Base-by-base conservation (phyloP, 2,888 invertebrate species). In the Lithophane ornitopus region DNA sequence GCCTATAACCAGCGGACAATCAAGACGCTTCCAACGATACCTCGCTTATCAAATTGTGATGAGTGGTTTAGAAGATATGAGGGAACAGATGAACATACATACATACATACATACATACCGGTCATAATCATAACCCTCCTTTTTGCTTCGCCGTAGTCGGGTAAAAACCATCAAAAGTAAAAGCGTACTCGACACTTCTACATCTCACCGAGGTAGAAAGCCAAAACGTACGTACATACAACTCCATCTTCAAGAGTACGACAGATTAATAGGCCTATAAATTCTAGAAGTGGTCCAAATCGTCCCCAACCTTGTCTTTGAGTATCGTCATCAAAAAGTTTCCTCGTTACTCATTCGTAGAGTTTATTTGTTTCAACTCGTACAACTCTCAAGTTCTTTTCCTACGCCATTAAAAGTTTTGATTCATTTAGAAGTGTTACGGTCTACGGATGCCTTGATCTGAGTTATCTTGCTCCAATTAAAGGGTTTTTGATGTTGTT, bases 341-440 rank as follows among this genome's bases (percentile, higher is more conserved):
- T 69, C 71, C 82, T 87, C 88, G 88, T 90, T 88, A 86, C 86
- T 87, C 88, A 88, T 88, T 86, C 85, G 72, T 67, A 77, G 82
- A 90, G 87, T 91, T 91, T 91, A 91, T 91, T 92, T 91, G 90
- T 91, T 89, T 88, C 90, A 80, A 72, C 75, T 82, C 78, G 75
- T 88, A 87, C 82, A 76, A 44, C 76, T 79, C 70, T 59, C 41
- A 52, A 87, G 85, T 90, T 87, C 88, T 89, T 89, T 89, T 88
- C 84, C 85, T 76, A 82, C 70, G 73, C 90, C 90, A 91, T 92
- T 92, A 92, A 92, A 93, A 94, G 87, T 93, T 93, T 91, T 89
- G 91, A 93, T 92, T 91, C 91, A 89, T 92, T 92, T 91, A 89
- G 86, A 85, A 84, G 77, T 70, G 80, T 86, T 81, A 87, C 84